Evolutionary conservation across 2,113 vertebrate genomes (phyloP).

Genomic region (Cephalopholis sonnerati): DNA sequence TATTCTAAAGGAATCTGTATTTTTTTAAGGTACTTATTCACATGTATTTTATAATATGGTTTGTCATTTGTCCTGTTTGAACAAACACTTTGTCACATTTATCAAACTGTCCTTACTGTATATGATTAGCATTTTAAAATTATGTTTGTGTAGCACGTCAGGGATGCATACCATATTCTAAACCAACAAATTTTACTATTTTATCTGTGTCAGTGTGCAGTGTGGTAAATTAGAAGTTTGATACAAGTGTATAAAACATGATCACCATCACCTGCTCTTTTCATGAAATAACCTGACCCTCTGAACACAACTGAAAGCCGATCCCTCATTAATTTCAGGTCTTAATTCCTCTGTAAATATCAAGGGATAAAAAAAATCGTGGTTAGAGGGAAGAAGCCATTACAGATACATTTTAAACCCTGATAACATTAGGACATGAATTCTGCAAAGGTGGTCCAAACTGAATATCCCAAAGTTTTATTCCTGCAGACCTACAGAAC

Average conservation of each 20-base stretch:
- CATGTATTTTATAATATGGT: background rate
- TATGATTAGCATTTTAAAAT: background rate
- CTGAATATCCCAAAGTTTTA: background rate
- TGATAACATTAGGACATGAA: conserved; percentile 2
- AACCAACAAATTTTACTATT: background rate
- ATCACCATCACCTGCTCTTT: background rate
- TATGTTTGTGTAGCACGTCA: background rate
- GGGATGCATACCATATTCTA: background rate
- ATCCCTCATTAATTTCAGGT: conserved; percentile 28
- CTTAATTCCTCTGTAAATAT: conserved; percentile 34
- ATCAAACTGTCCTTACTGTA: background rate
- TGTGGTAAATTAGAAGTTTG: background rate
- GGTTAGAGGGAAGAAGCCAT: conserved; percentile 20
- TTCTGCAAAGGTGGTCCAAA: conserved; percentile 1
- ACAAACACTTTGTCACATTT: conserved; percentile 1
- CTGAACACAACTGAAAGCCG: conserved; percentile 16
- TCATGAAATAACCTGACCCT: background rate
- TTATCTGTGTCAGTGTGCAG: background rate
- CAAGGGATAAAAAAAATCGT: background rate
- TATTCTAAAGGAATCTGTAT: background rate
- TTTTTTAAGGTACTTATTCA: background rate
- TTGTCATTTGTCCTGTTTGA: background rate
- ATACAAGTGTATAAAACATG: background rate
- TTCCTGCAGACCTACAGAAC: background rate
- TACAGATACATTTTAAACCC: conserved; percentile 25